phyloP scores from a whole-genome alignment of 2,888 invertebrate species.

The Drosophila neonasuta region DNA sequence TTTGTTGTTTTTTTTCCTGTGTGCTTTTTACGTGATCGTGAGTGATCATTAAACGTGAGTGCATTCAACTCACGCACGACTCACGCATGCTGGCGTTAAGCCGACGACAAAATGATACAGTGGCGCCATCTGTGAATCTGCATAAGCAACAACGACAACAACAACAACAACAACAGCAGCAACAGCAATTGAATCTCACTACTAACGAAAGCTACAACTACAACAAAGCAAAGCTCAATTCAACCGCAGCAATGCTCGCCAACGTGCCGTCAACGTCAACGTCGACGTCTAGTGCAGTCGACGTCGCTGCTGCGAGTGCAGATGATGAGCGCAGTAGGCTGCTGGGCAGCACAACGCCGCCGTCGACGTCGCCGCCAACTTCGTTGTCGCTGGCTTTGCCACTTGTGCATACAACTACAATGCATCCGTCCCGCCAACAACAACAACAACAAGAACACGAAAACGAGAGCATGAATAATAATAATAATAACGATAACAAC shows the following conservation, averaged over 20 bases:
- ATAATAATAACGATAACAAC: conserved; percentile 57
- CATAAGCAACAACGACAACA: conserved; percentile 8
- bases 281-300: conserved; percentile 21
- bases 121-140: conserved; percentile 38
- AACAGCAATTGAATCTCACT: conserved; percentile 26
- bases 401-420: conserved; percentile 58
- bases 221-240: conserved; percentile 1
- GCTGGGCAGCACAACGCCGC: conserved; percentile 54
- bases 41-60: conserved; percentile 31
- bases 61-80: conserved; percentile 55
- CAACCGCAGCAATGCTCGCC: conserved; percentile 56
- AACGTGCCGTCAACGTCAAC: conserved; percentile 54
- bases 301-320: conserved; percentile 42
- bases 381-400: conserved; percentile 61
- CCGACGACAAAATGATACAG: conserved; percentile 46
- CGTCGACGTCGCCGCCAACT: conserved; percentile 59
- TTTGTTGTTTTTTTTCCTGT: not conserved
- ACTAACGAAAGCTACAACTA: conserved; percentile 31
- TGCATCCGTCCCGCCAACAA: conserved; percentile 66
- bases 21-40: conserved; percentile 19
- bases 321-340: conserved; percentile 78
- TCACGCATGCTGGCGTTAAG: conserved; percentile 64
- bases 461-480: conserved; percentile 68
- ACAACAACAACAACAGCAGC: not conserved
- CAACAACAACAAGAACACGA: conserved; percentile 56